phyloP scores from a whole-genome alignment of 1,140 invertebrate species.

The Plodia interpunctella region DNA sequence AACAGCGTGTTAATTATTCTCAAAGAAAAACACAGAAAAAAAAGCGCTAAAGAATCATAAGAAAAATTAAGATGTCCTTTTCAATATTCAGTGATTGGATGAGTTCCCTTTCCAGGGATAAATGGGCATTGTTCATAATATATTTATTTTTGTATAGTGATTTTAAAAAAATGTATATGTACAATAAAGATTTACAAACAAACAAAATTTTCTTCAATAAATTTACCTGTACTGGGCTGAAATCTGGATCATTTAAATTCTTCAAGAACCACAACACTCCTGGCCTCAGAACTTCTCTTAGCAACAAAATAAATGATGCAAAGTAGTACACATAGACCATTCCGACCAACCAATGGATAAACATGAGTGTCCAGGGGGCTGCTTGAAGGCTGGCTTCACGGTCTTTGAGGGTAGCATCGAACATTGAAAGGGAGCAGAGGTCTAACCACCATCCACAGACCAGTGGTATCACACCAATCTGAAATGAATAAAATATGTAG shows the following conservation, averaged over 20 bases:
- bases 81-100: no score
- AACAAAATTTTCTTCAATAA: no score
- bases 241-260: conserved; percentile 99
- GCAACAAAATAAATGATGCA: conserved; percentile 95
- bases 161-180: neutral
- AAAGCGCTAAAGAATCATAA: no score
- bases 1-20: no score
- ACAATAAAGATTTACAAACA: conserved; percentile 11
- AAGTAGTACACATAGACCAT: conserved; percentile 99
- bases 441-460: conserved; percentile 99
- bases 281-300: conserved; percentile 95
- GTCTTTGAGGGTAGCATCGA: conserved; percentile 94
- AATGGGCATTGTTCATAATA: no score
- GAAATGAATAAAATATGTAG: conserved; percentile 79
- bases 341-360: conserved; percentile 99
- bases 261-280: conserved; percentile 98
- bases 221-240: conserved; percentile 95
- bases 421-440: conserved; percentile 96
- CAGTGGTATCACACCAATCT: conserved; percentile 97
- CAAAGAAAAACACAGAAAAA: no score
- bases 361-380: conserved; percentile 97
- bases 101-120: no score
- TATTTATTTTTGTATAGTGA: no score
- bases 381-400: conserved; percentile 91
- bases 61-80: no score